phyloP scores from a whole-genome alignment of 2,888 invertebrate genomes.

The Sarcophaga rosellei region DNA sequence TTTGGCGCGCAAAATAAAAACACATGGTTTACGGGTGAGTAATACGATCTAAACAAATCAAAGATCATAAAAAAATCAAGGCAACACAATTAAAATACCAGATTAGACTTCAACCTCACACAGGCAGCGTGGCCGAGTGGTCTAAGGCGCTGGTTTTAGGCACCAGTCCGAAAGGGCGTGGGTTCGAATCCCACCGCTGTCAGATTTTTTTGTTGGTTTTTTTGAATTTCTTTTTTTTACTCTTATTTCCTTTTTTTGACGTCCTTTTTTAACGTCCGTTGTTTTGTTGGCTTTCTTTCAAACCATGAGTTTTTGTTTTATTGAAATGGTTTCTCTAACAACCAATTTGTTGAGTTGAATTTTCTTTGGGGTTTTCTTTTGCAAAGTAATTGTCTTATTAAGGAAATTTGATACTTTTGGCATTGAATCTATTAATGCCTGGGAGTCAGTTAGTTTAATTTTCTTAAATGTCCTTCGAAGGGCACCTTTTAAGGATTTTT shows the following conservation, averaged over 20 bases:
- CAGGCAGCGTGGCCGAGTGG: slow-evolving; percentile 82
- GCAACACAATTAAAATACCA: too few relatives aligned
- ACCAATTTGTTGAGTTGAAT: background rate
- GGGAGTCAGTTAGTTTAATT: too few relatives aligned
- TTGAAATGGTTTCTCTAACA: slow-evolving; percentile 3
- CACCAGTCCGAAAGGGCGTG: slow-evolving; percentile 82
- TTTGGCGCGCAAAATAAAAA: too few relatives aligned
- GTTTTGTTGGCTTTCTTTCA: background rate
- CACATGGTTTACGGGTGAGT: too few relatives aligned
- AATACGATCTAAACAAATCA: too few relatives aligned
- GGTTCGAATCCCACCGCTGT: slow-evolving; percentile 82
- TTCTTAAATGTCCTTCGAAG: too few relatives aligned
- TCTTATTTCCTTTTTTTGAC: too few relatives aligned
- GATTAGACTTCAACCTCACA: background rate
- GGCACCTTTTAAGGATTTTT: too few relatives aligned
- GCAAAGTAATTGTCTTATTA: slow-evolving; percentile 43
- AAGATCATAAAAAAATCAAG: too few relatives aligned
- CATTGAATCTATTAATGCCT: background rate
- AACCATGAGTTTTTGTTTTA: background rate
- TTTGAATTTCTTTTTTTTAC: too few relatives aligned
- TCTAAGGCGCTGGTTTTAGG: slow-evolving; percentile 82
- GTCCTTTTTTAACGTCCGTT: too few relatives aligned
- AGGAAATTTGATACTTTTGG: slow-evolving; percentile 63
- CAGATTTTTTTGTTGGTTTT: slow-evolving; percentile 65
- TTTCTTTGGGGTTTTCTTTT: background rate